These are phyloP conservation scores for Phrynosoma blainvillii DNA, from an alignment of 2,113 vertebrate genomes.

Conservation along the genomic window DNA sequence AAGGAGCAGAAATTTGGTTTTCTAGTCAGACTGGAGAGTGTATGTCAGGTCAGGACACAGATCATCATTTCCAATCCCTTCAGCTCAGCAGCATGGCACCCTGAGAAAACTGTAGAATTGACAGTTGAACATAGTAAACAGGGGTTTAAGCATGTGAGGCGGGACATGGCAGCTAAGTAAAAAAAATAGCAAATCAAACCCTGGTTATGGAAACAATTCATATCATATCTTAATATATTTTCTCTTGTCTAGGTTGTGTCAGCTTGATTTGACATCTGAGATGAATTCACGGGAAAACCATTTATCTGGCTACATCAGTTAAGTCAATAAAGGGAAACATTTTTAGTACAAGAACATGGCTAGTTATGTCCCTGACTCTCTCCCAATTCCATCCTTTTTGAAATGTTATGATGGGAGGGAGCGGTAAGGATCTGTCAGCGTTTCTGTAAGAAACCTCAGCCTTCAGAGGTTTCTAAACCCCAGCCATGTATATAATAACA, in stretches of 20 bases:
- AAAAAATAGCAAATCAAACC: background rate
- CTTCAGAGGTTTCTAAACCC: conserved; percentile 72
- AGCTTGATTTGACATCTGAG: rapidly evolving
- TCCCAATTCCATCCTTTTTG: conserved; percentile 36
- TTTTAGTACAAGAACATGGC: conserved; percentile 19
- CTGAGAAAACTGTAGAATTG: background rate
- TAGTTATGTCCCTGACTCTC: conserved; percentile 43
- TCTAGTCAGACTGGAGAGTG: background rate
- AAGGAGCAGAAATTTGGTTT: background rate
- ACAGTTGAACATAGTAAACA: rapidly evolving
- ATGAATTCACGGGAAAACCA: conserved; percentile 1
- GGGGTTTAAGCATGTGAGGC: background rate
- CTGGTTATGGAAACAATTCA: background rate
- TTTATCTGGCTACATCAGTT: conserved; percentile 6
- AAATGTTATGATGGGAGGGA: conserved; percentile 71
- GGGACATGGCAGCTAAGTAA: background rate
- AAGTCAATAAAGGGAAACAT: conserved; percentile 38
- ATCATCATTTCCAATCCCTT: background rate
- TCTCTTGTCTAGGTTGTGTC: background rate
- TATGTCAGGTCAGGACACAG: no score
- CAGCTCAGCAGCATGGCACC: background rate
- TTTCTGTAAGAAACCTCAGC: conserved; percentile 70
- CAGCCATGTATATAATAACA: conserved; percentile 74
- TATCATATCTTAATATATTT: background rate
- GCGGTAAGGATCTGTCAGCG: conserved; percentile 74